A percentile compares a stretch with the other conserved stretches of the same genome.
Conservation (phyloP, 2,888 invertebrate species). For the Trisateles emortualis region DNA sequence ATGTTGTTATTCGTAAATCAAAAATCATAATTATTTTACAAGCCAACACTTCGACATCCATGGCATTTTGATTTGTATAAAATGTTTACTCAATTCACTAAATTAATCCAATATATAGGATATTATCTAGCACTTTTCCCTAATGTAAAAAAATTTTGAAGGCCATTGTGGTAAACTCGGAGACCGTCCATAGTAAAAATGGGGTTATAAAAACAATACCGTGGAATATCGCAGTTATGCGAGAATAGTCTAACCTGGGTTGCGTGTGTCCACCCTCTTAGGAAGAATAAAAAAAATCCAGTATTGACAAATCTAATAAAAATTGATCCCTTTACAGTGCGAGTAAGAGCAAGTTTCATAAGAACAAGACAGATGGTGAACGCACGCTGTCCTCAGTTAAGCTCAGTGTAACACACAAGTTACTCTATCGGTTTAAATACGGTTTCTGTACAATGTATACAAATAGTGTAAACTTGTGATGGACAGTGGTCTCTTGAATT, state of each 20-base stretch:
- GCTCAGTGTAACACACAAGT: no score
- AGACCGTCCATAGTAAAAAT: slow-evolving; percentile 39
- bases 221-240: slow-evolving; percentile 6
- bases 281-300: slow-evolving; percentile 41
- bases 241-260: slow-evolving; percentile 1
- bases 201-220: slow-evolving; percentile 7
- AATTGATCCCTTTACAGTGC: slow-evolving; percentile 44
- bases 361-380: slow-evolving; percentile 23
- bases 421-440: neutral
- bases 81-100: slow-evolving; percentile 33
- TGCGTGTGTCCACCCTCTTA: slow-evolving; percentile 13
- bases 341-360: slow-evolving; percentile 24
- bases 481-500: slow-evolving; percentile 41
- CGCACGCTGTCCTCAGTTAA: slow-evolving; percentile 19
- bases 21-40: slow-evolving; percentile 40
- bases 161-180: slow-evolving; percentile 65
- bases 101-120: slow-evolving; percentile 43
- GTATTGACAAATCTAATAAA: slow-evolving; percentile 40
- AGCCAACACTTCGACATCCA: slow-evolving; percentile 10
- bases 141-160: slow-evolving; percentile 61
- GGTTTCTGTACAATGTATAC: slow-evolving; percentile 9
- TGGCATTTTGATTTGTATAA: slow-evolving; percentile 35
- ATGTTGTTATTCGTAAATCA: slow-evolving; percentile 38
- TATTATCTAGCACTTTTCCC: slow-evolving; percentile 58
- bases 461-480: slow-evolving; percentile 39